Evolutionary conservation across 2,797 vertebrate species (phyloP).

Genomic region (Rousettus madagascariensis): DNA sequence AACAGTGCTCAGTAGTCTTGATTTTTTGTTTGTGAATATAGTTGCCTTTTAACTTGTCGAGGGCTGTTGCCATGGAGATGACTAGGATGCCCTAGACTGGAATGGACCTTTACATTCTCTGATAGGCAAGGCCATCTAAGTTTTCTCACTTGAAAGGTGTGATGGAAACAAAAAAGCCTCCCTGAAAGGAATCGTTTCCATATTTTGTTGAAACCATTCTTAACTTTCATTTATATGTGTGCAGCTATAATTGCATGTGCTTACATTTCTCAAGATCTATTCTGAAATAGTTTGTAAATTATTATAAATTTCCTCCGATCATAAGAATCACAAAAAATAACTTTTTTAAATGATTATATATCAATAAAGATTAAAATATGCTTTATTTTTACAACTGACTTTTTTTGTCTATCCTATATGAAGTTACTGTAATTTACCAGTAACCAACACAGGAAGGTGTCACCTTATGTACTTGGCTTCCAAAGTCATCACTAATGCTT

Average conservation of each 20-base stretch:
- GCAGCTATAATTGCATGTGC: background rate
- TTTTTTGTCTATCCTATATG: conserved; percentile 41
- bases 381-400: background rate
- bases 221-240: conserved; percentile 4
- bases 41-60: conserved; percentile 48
- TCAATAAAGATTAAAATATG: background rate
- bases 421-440: conserved; percentile 29
- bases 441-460: conserved; percentile 57
- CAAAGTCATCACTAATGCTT: background rate
- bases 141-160: conserved; percentile 41
- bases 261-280: conserved; percentile 14
- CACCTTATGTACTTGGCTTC: background rate
- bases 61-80: conserved; percentile 61
- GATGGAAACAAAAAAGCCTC: conserved; percentile 6
- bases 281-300: background rate
- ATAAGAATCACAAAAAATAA: background rate
- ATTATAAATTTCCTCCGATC: background rate
- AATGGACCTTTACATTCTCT: background rate
- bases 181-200: conserved; percentile 8
- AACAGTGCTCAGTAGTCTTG: background rate
- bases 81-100: conserved; percentile 3
- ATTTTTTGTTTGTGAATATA: conserved; percentile 30
- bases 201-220: conserved; percentile 34
- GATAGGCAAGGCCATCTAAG: background rate
- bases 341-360: background rate